phyloP scores from a whole-genome alignment of 2,113 vertebrate species.

The Limanda limanda region DNA sequence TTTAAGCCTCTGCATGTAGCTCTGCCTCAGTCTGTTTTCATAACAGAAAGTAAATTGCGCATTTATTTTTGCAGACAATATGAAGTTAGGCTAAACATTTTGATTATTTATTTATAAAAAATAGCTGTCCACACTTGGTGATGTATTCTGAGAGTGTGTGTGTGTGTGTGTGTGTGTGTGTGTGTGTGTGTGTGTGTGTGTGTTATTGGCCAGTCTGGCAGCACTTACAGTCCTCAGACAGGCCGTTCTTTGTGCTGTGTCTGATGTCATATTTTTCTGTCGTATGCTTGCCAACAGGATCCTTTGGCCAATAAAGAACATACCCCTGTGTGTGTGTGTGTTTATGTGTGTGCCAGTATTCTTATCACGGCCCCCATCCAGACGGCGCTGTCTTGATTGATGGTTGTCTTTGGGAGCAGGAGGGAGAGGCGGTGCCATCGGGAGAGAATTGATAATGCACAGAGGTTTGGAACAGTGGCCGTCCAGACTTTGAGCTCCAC shows the following conservation, averaged over 20 bases:
- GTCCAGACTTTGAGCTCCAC: constrained; percentile 42
- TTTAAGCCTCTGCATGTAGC: too few relatives aligned
- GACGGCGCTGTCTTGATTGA: constrained; percentile 57
- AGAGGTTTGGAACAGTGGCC: constrained; percentile 30
- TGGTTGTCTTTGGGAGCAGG: constrained; percentile 57
- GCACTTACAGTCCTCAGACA: constrained; percentile 62
- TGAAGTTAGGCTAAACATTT: not conserved
- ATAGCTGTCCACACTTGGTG: not conserved
- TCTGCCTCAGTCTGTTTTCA: too few relatives aligned
- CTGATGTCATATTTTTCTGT: constrained; percentile 75
- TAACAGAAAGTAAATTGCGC: too few relatives aligned
- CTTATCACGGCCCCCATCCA: constrained; percentile 44
- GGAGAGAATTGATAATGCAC: constrained; percentile 65
- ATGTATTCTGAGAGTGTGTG: not conserved
- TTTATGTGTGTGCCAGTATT: constrained; percentile 26
- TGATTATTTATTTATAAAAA: not conserved
- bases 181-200: not conserved
- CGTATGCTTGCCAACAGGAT: constrained; percentile 54
- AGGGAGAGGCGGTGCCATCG: constrained; percentile 35
- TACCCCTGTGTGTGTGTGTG: constrained; percentile 22
- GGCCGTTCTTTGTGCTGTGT: constrained; percentile 68
- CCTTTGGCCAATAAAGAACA: constrained; percentile 49
- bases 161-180: constrained; percentile 15
- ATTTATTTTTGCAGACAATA: too few relatives aligned
- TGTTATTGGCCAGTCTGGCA: constrained; percentile 51